Conservation (phyloP, 2,888 invertebrate genomes). For the Tenodera sinensis region DNA sequence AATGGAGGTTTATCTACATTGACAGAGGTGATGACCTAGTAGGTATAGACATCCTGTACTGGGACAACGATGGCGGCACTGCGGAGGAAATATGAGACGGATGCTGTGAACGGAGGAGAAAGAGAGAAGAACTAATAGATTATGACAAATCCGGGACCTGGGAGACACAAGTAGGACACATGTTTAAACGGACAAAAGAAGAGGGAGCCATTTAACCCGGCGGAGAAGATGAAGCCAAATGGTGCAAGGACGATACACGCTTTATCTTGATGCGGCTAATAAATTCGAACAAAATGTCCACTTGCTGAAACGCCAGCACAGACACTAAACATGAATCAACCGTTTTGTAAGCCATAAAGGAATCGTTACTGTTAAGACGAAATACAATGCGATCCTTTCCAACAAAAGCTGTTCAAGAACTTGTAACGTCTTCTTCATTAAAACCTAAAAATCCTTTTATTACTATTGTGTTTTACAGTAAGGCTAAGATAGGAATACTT, state of each 20-base stretch:
- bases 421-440: neutral
- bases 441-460: neutral
- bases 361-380: neutral
- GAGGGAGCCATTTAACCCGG: neutral
- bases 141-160: neutral
- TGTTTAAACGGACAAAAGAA: neutral
- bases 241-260: neutral
- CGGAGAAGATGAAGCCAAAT: conserved; percentile 10
- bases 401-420: neutral
- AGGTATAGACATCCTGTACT: neutral
- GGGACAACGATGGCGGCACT: neutral
- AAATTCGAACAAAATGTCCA: neutral
- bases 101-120: neutral
- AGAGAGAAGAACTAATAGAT: neutral
- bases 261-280: neutral
- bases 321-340: neutral
- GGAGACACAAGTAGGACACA: conserved; percentile 8
- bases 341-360: neutral
- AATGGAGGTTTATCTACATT: too few relatives aligned
- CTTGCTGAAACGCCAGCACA: neutral
- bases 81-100: neutral
- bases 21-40: too few relatives aligned
- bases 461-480: too few relatives aligned
- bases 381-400: neutral
- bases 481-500: too few relatives aligned